Evolutionary conservation across 2,113 vertebrate species (phyloP).

Genomic region (Oreamnos americanus): DNA sequence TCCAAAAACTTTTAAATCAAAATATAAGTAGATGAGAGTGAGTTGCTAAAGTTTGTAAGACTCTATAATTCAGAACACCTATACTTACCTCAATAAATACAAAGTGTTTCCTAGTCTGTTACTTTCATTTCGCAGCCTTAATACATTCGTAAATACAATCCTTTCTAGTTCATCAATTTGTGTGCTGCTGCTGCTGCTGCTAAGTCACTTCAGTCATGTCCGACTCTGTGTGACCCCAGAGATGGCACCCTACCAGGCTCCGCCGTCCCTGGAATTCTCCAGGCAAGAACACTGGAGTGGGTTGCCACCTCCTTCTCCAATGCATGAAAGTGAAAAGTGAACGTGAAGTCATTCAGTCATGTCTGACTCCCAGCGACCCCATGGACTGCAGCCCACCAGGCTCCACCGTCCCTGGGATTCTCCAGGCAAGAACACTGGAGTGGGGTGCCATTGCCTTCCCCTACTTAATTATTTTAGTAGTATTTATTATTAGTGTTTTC

Average conservation of each 20-base stretch:
- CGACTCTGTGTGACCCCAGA: too few species aligned
- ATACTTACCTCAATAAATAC: not conserved
- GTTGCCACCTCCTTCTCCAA: too few species aligned
- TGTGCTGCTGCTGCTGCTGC: not conserved
- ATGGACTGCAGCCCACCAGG: too few species aligned
- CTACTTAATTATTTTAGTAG: not conserved
- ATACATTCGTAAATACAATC: not conserved
- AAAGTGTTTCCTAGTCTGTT: not conserved
- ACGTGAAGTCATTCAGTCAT: accelerated
- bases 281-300: too few species aligned
- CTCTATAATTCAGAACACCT: not conserved
- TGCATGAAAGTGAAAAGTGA: too few species aligned
- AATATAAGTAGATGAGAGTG: not conserved
- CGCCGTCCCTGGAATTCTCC: too few species aligned
- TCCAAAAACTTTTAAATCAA: not conserved
- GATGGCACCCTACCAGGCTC: too few species aligned
- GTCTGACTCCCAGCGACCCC: too few species aligned
- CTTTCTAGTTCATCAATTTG: not conserved
- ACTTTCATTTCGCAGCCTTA: not conserved
- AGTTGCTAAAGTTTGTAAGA: not conserved
- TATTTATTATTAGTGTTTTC: not conserved
- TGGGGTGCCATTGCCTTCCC: too few species aligned
- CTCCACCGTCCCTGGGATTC: too few species aligned
- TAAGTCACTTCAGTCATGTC: too few species aligned
- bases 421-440: too few species aligned